A percentile compares a stretch with the other conserved stretches of the same genome.
Evolutionary conservation across 2,113 vertebrate genomes (phyloP).

Genomic region (Oriolus oriolus): DNA sequence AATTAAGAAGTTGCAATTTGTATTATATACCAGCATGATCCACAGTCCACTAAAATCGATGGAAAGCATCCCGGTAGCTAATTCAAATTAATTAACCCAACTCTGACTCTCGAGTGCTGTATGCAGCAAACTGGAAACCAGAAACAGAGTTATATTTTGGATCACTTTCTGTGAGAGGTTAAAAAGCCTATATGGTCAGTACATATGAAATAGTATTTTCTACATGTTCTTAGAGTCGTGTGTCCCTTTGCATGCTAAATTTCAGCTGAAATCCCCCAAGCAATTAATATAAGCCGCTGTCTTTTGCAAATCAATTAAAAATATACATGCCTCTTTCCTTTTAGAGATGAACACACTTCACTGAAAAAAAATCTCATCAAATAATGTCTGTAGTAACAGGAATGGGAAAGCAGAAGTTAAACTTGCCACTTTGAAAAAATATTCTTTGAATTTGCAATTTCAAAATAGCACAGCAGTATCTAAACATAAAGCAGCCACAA

Average conservation of each 20-base stretch:
- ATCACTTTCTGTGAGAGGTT: neutral
- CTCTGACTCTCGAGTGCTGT: neutral
- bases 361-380: neutral
- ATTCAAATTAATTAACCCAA: slow-evolving; percentile 36
- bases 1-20: slow-evolving; percentile 34
- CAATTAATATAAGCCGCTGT: neutral
- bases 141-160: neutral
- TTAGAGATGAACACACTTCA: neutral
- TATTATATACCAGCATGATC: neutral
- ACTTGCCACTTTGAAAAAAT: neutral
- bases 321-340: neutral
- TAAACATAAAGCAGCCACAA: neutral
- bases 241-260: neutral
- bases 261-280: neutral
- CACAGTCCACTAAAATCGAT: neutral
- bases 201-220: neutral
- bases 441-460: neutral
- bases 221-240: neutral
- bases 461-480: neutral
- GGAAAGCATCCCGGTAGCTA: slow-evolving; percentile 20
- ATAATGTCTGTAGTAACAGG: neutral
- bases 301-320: neutral
- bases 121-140: neutral
- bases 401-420: neutral
- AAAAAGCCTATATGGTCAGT: neutral